Percentiles rank a stretch among this genome's conserved stretches.
Conservation (phyloP, 2,797 vertebrate genomes). For the Nannoperca obscura region DNA sequence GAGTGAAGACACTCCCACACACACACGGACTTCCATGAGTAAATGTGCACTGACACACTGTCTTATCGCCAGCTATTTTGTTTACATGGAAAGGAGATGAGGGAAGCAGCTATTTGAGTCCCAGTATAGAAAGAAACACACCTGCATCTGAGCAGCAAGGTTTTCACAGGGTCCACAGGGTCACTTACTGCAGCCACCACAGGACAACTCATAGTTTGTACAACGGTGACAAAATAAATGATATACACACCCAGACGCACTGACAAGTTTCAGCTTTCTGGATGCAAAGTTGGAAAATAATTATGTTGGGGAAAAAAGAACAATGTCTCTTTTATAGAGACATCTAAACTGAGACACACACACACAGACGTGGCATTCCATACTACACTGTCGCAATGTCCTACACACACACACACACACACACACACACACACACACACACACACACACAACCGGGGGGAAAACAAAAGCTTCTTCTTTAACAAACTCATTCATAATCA, state of each 20-base stretch:
- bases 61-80: conserved; percentile 61
- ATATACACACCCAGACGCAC: background rate
- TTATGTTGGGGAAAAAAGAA: background rate
- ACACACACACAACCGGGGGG: conserved; percentile 26
- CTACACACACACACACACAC: conserved; percentile 27
- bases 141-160: conserved; percentile 39
- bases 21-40: conserved; percentile 25
- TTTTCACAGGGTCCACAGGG: conserved; percentile 21
- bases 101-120: conserved; percentile 49
- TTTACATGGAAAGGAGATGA: conserved; percentile 62
- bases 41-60: conserved; percentile 45
- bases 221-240: conserved; percentile 24
- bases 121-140: conserved; percentile 43
- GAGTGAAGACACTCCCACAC: conserved; percentile 27
- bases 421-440: conserved; percentile 21
- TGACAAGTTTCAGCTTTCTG: conserved; percentile 13
- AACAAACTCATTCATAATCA: conserved; percentile 48
- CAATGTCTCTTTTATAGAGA: conserved; percentile 47
- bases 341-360: conserved; percentile 12
- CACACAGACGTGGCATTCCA: conserved; percentile 30
- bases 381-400: conserved; percentile 21
- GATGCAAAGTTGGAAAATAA: conserved; percentile 4
- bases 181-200: conserved; percentile 12
- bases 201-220: background rate
- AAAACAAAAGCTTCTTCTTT: conserved; percentile 38